Evolutionary conservation across 2,888 invertebrate genomes (phyloP).

Genomic region (Pachymerium ferrugineum): DNA sequence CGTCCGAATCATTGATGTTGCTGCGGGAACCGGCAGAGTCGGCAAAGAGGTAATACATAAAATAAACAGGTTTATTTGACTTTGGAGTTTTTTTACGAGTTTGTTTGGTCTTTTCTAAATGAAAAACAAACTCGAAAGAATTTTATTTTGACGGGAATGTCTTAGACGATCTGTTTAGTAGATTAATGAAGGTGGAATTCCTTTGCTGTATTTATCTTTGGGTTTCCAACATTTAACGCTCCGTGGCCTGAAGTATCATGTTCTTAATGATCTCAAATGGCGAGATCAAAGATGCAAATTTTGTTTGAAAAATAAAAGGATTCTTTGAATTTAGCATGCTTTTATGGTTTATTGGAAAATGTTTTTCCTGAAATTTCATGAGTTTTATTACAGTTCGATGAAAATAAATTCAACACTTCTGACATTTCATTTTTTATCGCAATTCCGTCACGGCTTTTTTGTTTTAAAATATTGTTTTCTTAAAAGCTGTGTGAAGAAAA

Average conservation of each 20-base stretch:
- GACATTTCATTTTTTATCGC: slow-evolving; percentile 27
- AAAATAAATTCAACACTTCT: slow-evolving; percentile 1
- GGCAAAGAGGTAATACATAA: slow-evolving; percentile 41
- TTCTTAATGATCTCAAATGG: neutral
- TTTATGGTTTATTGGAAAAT: neutral
- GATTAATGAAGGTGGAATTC: slow-evolving; percentile 14
- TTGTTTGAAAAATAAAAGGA: no score
- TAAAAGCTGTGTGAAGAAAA: neutral
- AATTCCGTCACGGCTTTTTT: neutral
- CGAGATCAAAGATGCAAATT: neutral
- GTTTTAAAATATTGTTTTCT: neutral
- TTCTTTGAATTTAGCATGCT: no score
- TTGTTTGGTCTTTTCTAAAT: no score
- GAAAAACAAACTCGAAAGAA: no score
- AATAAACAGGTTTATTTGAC: no score
- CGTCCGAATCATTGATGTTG: slow-evolving; percentile 45
- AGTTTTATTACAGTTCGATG: neutral
- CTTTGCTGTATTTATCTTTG: slow-evolving; percentile 5
- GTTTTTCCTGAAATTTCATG: no score
- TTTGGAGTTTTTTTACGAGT: no score
- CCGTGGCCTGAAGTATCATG: neutral
- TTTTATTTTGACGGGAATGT: neutral
- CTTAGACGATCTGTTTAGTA: neutral
- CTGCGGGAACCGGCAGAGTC: slow-evolving; percentile 47
- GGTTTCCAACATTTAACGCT: neutral